Evolutionary conservation across 2,888 invertebrate genomes (phyloP).

Genomic region (Andrena dorsata): DNA sequence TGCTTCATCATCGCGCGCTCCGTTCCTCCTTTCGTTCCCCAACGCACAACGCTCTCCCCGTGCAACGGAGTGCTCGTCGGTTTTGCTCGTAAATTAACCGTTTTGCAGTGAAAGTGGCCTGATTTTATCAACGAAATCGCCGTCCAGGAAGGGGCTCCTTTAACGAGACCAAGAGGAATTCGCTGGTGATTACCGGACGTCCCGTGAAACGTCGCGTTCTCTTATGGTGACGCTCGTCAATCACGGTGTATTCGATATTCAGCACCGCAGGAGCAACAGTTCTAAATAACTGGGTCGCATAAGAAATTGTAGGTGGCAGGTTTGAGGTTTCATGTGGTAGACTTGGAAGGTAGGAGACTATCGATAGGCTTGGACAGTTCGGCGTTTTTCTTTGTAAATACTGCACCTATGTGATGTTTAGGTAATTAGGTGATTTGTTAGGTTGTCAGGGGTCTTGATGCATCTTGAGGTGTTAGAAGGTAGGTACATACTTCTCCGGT

Average conservation of each 20-base stretch:
- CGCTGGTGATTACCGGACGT: conserved; percentile 28
- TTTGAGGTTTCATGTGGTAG: neutral
- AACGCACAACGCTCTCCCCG: conserved; percentile 13
- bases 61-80: conserved; percentile 13
- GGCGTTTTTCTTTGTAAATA: no score
- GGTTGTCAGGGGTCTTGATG: no score
- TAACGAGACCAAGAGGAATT: conserved; percentile 33
- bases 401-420: no score
- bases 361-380: no score
- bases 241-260: neutral
- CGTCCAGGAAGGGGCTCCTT: conserved; percentile 35
- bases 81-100: conserved; percentile 65
- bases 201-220: conserved; percentile 8
- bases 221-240: conserved; percentile 1
- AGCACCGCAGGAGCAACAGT: neutral
- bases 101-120: conserved; percentile 66
- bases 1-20: conserved; percentile 7
- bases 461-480: no score
- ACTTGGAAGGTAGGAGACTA: no score
- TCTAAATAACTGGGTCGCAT: neutral
- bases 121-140: conserved; percentile 59
- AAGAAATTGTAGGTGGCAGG: neutral
- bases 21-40: conserved; percentile 12
- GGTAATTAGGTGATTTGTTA: no score
- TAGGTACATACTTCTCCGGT: no score